These are phyloP conservation scores for Muscicapa striata DNA, from an alignment of 2,797 vertebrate genomes.

Conservation along the genomic window DNA sequence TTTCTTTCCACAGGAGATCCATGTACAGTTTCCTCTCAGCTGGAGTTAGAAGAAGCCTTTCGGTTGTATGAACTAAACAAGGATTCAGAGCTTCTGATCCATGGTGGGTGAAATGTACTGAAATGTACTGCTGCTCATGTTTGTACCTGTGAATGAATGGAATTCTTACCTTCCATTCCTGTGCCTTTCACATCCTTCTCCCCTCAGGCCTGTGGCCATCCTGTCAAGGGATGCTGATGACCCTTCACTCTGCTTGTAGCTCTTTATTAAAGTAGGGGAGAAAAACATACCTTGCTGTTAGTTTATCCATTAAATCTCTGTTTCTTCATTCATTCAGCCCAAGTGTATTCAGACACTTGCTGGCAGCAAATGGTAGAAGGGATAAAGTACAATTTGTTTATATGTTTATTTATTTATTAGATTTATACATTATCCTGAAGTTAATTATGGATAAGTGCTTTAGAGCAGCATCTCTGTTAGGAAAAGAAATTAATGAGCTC, in stretches of 20 bases:
- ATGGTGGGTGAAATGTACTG: constrained; percentile 79
- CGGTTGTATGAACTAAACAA: constrained; percentile 97
- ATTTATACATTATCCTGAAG: not conserved
- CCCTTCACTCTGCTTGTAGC: not conserved
- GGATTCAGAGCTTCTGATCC: constrained; percentile 97
- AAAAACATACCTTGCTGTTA: not conserved
- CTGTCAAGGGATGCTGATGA: not conserved
- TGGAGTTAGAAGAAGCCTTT: constrained; percentile 97
- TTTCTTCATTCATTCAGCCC: not conserved
- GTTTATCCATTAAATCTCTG: not conserved
- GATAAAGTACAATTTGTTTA: not conserved
- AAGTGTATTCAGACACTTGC: not conserved
- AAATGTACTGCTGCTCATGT: not conserved
- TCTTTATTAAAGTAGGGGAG: not conserved
- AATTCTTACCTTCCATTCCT: not conserved
- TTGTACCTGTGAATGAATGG: not conserved
- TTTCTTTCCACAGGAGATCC: constrained; percentile 88
- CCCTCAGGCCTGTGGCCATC: not conserved
- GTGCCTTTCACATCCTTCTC: not conserved
- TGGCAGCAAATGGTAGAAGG: not conserved
- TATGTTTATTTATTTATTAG: not conserved
- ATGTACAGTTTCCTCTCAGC: constrained; percentile 96
- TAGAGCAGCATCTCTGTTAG: not conserved
- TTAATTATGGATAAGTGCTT: not conserved
- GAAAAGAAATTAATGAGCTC: not conserved